Conservation (phyloP, 2,888 invertebrate species). For the Nasonia oneida region DNA sequence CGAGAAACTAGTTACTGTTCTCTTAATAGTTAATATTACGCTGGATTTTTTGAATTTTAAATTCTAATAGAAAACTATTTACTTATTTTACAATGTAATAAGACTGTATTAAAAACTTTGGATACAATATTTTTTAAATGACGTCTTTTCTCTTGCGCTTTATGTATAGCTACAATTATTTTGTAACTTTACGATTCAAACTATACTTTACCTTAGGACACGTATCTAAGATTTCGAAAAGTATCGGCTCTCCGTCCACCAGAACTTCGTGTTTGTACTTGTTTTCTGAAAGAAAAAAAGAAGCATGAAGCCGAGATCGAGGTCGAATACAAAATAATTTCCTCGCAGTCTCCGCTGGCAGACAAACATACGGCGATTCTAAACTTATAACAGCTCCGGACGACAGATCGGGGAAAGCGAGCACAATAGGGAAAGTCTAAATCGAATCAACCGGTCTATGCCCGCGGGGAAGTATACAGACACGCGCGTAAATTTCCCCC, state of each 20-base stretch:
- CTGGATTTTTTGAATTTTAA: background rate
- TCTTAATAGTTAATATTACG: background rate
- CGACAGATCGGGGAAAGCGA: constrained; percentile 1
- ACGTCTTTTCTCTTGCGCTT: background rate
- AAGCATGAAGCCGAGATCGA: background rate
- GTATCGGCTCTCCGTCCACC: constrained; percentile 92
- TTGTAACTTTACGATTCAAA: background rate
- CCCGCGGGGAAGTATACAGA: background rate
- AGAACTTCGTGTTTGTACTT: constrained; percentile 94
- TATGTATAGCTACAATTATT: background rate
- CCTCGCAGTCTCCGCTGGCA: background rate
- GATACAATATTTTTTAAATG: background rate
- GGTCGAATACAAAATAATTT: background rate
- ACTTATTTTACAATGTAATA: background rate
- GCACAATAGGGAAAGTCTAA: constrained; percentile 24
- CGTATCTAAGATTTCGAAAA: constrained; percentile 95
- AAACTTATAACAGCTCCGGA: background rate
- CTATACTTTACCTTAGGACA: constrained; percentile 86
- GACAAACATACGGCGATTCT: background rate
- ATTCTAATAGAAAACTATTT: background rate
- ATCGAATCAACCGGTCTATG: background rate
- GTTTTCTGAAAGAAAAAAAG: constrained; percentile 84
- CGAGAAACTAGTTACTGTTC: background rate
- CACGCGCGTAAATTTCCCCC: background rate
- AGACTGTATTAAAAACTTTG: constrained; percentile 13